These are phyloP conservation scores for Hapalemur alaotrensis DNA, from an alignment of 2,797 vertebrate genomes.

Conservation along the genomic window DNA sequence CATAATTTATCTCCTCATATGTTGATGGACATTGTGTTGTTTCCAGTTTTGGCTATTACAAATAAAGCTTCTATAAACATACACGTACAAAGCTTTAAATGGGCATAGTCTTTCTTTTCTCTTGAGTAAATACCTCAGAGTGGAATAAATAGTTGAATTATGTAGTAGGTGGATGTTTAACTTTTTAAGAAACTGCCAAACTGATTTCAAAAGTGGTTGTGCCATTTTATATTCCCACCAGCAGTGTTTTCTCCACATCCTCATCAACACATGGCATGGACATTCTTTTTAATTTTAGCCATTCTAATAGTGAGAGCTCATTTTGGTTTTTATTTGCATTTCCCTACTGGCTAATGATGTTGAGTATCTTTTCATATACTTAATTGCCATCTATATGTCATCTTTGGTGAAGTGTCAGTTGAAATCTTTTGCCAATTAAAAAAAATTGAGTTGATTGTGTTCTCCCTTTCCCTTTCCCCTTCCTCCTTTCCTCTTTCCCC, in stretches of 20 bases:
- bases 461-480: background rate
- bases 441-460: background rate
- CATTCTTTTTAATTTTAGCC: background rate
- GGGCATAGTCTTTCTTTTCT: too few species aligned
- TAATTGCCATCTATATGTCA: background rate
- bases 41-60: too few species aligned
- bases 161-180: too few species aligned
- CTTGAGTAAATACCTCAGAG: too few species aligned
- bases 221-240: background rate
- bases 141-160: too few species aligned
- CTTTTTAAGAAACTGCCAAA: background rate
- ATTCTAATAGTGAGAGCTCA: background rate
- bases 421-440: background rate
- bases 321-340: background rate
- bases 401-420: background rate
- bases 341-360: background rate
- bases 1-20: too few species aligned
- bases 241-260: background rate
- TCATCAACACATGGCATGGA: background rate
- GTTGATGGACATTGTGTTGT: too few species aligned
- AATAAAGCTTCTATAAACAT: too few species aligned
- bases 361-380: background rate
- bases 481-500: background rate
- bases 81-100: too few species aligned
- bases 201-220: background rate